These are phyloP conservation scores for Tetheella fluctuosa DNA, from an alignment of 2,888 invertebrate genomes.

Conservation along the genomic window DNA sequence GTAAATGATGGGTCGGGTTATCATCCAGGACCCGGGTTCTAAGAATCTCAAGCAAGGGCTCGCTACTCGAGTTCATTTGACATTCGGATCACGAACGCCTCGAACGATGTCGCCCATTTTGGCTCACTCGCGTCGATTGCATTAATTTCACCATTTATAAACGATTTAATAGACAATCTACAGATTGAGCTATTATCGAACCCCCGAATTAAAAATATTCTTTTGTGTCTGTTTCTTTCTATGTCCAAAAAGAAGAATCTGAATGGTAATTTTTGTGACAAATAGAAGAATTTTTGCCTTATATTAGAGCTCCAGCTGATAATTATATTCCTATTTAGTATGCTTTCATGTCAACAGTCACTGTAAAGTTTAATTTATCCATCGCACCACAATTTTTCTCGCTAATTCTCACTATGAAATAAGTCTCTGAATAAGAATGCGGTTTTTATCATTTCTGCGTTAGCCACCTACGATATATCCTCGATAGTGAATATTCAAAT, in stretches of 20 bases:
- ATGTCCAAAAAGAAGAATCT: not conserved
- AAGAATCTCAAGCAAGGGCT: slow-evolving; percentile 53
- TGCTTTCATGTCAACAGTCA: slow-evolving; percentile 43
- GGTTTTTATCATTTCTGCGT: slow-evolving; percentile 63
- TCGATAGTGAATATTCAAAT: slow-evolving; percentile 81
- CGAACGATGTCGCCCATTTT: slow-evolving; percentile 80
- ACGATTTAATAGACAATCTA: slow-evolving; percentile 80
- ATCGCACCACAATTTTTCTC: slow-evolving; percentile 57
- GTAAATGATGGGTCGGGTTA: slow-evolving; percentile 70
- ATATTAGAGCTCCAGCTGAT: too few species aligned
- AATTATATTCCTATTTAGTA: slow-evolving; percentile 42
- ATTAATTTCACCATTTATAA: slow-evolving; percentile 82
- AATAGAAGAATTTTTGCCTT: slow-evolving; percentile 25
- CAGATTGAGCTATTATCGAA: slow-evolving; percentile 65
- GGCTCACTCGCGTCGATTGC: slow-evolving; percentile 77
- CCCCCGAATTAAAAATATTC: slow-evolving; percentile 41
- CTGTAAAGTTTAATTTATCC: slow-evolving; percentile 64
- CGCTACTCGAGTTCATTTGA: slow-evolving; percentile 63
- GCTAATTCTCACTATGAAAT: slow-evolving; percentile 46
- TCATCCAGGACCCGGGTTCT: slow-evolving; percentile 49
- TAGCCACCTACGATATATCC: slow-evolving; percentile 73
- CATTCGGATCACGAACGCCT: slow-evolving; percentile 78
- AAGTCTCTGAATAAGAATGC: slow-evolving; percentile 56
- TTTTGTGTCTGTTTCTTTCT: slow-evolving; percentile 14
- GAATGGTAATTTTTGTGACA: not conserved